Conservation (phyloP, 2,797 vertebrate species). For the Oryzias dopingdopingensis region DNA sequence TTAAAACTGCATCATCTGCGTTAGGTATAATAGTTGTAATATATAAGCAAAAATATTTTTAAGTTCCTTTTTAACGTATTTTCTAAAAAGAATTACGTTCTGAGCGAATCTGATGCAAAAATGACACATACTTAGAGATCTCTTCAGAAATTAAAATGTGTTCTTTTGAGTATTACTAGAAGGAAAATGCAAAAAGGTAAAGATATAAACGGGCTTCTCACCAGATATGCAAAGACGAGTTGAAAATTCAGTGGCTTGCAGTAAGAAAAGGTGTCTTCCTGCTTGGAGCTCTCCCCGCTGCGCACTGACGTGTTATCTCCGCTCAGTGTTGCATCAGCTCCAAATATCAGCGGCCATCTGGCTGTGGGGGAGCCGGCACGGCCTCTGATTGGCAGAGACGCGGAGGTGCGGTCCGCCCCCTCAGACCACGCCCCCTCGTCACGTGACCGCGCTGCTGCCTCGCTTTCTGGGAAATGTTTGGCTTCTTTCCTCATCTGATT, state of each 20-base stretch:
- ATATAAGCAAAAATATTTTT: no score
- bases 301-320: constrained; percentile 41
- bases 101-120: no score
- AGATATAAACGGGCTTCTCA: constrained; percentile 36
- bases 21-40: no score
- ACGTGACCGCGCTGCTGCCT: constrained; percentile 27
- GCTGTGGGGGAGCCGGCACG: constrained; percentile 57
- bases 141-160: no score
- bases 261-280: constrained; percentile 2
- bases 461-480: neutral
- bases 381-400: constrained; percentile 69
- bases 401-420: constrained; percentile 74
- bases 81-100: no score
- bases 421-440: constrained; percentile 45
- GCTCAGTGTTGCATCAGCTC: constrained; percentile 78
- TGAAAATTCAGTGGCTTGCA: neutral
- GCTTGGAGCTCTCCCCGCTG: constrained; percentile 4
- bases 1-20: no score
- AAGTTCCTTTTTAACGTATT: no score
- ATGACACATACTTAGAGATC: no score
- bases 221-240: constrained; percentile 23
- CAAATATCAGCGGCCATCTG: constrained; percentile 71
- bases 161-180: no score
- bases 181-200: neutral
- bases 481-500: neutral